Conservation (phyloP, 2,797 vertebrate genomes). For the Gouania willdenowi region DNA sequence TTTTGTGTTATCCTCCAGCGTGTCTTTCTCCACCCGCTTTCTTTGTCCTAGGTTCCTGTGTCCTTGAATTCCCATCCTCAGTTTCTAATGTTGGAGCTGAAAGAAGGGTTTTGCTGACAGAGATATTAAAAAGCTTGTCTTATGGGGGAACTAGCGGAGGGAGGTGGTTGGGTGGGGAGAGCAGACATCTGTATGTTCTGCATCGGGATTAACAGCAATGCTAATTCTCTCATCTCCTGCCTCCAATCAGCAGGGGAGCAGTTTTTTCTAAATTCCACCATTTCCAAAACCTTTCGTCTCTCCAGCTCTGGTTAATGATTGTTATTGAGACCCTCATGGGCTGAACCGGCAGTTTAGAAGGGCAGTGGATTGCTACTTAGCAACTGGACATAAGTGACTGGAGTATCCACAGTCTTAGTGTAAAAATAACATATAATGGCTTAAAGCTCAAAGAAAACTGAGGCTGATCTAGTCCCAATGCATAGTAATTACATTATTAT, state of each 20-base stretch:
- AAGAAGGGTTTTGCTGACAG: conserved; percentile 53
- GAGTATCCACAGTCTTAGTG: no score
- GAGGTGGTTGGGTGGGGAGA: conserved; percentile 16
- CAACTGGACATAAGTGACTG: no score
- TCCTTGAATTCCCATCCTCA: conserved; percentile 36
- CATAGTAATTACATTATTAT: no score
- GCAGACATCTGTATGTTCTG: conserved; percentile 30
- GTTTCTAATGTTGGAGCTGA: conserved; percentile 8
- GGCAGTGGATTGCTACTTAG: not conserved
- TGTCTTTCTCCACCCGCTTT: conserved; percentile 9
- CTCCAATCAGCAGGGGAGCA: conserved; percentile 57
- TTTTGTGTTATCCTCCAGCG: conserved; percentile 18
- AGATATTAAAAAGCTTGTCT: conserved; percentile 41
- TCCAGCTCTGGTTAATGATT: conserved; percentile 17
- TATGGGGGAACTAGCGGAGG: conserved; percentile 3
- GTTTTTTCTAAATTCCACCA: conserved; percentile 29
- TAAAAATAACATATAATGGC: no score
- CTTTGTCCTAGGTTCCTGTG: conserved; percentile 12
- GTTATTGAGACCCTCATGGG: conserved; percentile 14
- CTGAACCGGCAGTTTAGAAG: conserved; percentile 12
- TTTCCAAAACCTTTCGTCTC: conserved; percentile 22
- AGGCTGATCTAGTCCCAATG: no score
- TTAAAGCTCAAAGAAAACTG: no score
- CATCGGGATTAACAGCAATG: conserved; percentile 33
- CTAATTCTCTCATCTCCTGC: conserved; percentile 71